Percentiles rank a stretch among this genome's conserved stretches.
Evolutionary conservation across 2,797 vertebrate species (phyloP).

Genomic region (Coregonus sp.): DNA sequence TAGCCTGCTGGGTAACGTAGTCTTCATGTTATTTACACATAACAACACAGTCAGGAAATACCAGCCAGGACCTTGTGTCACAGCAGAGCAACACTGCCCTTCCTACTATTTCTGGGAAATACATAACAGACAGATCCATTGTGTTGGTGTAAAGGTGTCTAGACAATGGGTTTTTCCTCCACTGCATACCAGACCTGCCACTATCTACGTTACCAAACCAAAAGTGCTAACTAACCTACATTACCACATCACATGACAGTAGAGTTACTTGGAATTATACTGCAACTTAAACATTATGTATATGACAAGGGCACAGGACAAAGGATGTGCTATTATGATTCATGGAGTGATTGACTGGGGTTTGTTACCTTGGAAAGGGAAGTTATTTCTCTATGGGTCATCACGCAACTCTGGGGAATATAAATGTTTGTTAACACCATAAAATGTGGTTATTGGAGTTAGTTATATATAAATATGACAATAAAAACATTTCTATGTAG

Average conservation of each 20-base stretch:
- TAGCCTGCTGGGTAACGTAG: no score
- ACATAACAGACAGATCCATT: not conserved
- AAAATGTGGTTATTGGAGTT: no score
- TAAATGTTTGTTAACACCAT: no score
- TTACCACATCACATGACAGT: not conserved
- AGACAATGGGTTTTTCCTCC: not conserved
- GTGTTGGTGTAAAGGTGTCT: not conserved
- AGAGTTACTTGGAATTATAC: not conserved
- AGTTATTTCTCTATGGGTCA: not conserved
- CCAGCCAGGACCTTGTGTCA: not conserved
- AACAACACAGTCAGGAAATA: not conserved
- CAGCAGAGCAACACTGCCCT: no score
- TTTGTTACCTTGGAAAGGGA: not conserved
- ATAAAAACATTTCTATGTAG: no score
- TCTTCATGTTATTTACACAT: no score
- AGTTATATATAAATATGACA: no score
- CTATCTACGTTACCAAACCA: not conserved
- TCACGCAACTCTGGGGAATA: not conserved
- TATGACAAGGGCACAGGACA: not conserved
- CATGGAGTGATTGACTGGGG: not conserved
- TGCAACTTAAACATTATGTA: not conserved
- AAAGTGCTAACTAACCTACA: not conserved
- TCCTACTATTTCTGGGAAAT: not conserved
- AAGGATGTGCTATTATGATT: not conserved
- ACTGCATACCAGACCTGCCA: not conserved